Conservation (phyloP, 2,113 vertebrate species). For the Grus americana region DNA sequence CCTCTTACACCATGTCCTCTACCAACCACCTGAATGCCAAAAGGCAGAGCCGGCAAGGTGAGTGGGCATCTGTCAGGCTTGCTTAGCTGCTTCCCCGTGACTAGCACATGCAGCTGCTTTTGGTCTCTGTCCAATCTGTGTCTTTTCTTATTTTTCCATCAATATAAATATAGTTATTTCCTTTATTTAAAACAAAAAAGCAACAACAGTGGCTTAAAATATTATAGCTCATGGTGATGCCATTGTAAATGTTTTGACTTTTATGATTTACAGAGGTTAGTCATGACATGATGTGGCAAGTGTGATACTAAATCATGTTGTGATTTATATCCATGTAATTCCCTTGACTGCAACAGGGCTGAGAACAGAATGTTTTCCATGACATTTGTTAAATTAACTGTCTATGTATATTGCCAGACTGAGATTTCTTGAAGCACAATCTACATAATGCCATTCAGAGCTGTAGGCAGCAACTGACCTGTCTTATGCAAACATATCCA, state of each 20-base stretch:
- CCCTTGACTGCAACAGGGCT: not conserved
- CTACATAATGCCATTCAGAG: not conserved
- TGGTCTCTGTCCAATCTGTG: not conserved
- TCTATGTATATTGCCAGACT: not conserved
- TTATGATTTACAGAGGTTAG: not conserved
- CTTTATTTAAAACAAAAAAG: not conserved
- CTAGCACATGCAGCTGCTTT: not conserved
- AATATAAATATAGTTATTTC: not conserved
- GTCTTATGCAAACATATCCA: not conserved
- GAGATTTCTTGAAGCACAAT: not conserved
- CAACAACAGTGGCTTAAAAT: not conserved
- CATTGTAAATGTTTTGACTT: not conserved
- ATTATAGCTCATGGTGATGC: not conserved
- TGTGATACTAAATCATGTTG: not conserved
- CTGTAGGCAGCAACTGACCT: not conserved
- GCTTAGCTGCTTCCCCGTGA: accelerated
- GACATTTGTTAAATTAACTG: not conserved
- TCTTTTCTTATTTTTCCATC: not conserved
- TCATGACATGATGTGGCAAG: not conserved
- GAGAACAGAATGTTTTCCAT: not conserved
- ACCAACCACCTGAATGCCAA: conserved; percentile 87
- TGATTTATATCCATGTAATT: not conserved
- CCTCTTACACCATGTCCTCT: conserved; percentile 80
- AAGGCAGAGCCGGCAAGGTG: conserved; percentile 82
- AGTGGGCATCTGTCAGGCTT: not conserved